Evolutionary conservation across 2,888 invertebrate genomes (phyloP).

Genomic region (Agonopterix heracliana): DNA sequence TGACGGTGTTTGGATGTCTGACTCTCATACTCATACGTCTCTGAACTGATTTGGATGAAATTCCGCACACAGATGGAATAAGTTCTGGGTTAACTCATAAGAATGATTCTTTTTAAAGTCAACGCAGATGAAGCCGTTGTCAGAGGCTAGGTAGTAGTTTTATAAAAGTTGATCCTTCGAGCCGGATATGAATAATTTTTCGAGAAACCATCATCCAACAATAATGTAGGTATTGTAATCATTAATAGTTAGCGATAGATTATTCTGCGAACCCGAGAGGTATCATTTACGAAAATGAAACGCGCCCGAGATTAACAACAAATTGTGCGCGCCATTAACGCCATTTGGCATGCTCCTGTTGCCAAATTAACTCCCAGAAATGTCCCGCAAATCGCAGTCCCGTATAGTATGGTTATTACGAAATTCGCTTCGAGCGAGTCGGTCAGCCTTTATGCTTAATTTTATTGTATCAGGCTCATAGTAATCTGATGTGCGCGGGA

Average conservation of each 20-base stretch:
- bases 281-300: conserved; percentile 1
- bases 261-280: neutral
- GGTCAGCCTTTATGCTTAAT: conserved; percentile 41
- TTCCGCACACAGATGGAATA: no score
- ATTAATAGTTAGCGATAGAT: neutral
- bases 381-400: conserved; percentile 31
- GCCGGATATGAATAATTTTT: no score
- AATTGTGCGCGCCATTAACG: conserved; percentile 27
- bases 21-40: no score
- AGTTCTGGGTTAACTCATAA: no score
- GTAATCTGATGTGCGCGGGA: conserved; percentile 47
- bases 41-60: no score
- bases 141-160: no score
- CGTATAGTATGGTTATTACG: conserved; percentile 50
- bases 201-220: no score
- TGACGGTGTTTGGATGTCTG: no score
- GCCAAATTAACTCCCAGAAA: conserved; percentile 53
- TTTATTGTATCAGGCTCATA: conserved; percentile 61
- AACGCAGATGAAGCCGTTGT: no score
- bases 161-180: no score
- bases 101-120: no score
- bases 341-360: conserved; percentile 42
- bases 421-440: conserved; percentile 39
- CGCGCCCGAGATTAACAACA: conserved; percentile 10
- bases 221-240: no score